Evolutionary conservation across 1,140 invertebrate species (phyloP), one percentile per base, ranked within the genome.

Genomic region (Tetranychus cinnabarinus): DNA sequence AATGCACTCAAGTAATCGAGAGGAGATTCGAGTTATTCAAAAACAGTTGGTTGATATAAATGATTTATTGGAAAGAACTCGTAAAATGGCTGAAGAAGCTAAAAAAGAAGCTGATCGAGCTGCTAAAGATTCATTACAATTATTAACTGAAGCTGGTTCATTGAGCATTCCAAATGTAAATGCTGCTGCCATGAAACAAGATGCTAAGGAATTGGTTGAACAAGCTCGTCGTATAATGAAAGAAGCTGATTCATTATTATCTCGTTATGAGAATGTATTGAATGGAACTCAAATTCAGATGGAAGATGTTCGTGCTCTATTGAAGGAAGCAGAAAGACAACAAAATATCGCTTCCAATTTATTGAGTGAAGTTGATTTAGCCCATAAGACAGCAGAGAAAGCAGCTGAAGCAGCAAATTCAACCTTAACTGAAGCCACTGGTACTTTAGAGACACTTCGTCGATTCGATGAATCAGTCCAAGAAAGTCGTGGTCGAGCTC

Each of bases 401-500:
- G 88, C 90, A 34, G 83, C 92, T 0, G 76, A 81, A 63, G 76
- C 82, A 55, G 88, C 86, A 13, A 85, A 90, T 66, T 81, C 83
- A 65, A 91, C 86, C 0, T 74, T 93, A 0, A 79, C 82, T 66
- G 85, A 92, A 69, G 90, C 90, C 2, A 81, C 86, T 66, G 80
- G 84, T 56, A 95, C 88, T 5, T 80, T 87, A 58, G 77, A 83
- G 61, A 89, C 84, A 54, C 72, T 93, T 2, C 79, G 82, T 74
- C 81, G 84, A 69, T 97, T 95, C 75, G 87, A 93, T 70, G 79
- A 83, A 50, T 79, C 89, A 72, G 88, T 95, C 2, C 79, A 86
- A 65, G 80, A 81, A 52, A 89, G 84, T 61, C 81, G 82, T 54
- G 72, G 74, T 7, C 78, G 78, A 62, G 86, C 88, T 0, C 73